Base-by-base conservation (phyloP, 2,888 invertebrate species). In the Conistra vaccinii region DNA sequence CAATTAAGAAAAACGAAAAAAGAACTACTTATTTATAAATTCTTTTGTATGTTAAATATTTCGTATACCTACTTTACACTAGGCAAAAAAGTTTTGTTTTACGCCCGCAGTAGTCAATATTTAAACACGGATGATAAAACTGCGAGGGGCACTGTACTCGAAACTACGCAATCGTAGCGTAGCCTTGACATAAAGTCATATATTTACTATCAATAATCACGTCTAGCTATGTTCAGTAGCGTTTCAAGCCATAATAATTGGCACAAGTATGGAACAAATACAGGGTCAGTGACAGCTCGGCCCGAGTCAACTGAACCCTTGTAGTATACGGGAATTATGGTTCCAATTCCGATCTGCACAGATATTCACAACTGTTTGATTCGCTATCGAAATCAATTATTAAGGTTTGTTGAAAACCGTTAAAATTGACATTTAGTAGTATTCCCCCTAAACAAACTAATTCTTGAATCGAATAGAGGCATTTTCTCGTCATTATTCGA, bases 131-230 rank as follows among this genome's bases (percentile, higher is more conserved):
- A 17, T 81, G 35, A 75, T 58, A 84, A 73, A 58, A 73, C 60
- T 69, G 55, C 42, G 69, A 76, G 74, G 65, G n/a, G 67, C 23
- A 73, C 69, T 71, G 60, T 62, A 65, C 68, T 48, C 14, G 14
- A 14, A 32, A 61, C 73, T 79, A 63, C 69, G 71, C 55, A 77
- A 83, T n/a, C 14, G n/a, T n/a, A n/a, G n/a, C n/a, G 32, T 67
- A 71, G 35, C 83, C 85, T 81, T 85, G 78, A 76, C 81, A 77
- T 51, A 60, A 48, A 69, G 62, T 72, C 60, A 53, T 73, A 73
- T 69, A 77, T 78, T 76, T 35, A 61, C 20, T 69, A 60, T 69
- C 42, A 62, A 70, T 51, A 57, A 67, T 53, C 26, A 57, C 26
- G 35, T 65, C 62, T 71, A 35, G n/a, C 32, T 58, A 6, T 42